A percentile compares a stretch with the other conserved stretches of the same genome.
Evolutionary conservation across 2,113 vertebrate genomes (phyloP).

Genomic region (Mesocricetus auratus): DNA sequence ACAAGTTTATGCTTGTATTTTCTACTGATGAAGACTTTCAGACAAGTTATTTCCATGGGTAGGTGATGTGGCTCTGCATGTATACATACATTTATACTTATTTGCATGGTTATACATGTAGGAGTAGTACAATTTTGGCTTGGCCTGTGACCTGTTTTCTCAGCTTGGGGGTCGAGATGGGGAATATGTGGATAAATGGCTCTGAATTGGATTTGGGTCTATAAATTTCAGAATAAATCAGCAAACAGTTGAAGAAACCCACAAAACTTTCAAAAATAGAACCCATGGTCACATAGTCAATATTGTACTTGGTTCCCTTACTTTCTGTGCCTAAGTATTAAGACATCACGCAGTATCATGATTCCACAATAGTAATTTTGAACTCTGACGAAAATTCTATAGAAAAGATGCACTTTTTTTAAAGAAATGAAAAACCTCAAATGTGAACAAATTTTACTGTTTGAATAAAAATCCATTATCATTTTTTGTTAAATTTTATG

Average conservation of each 20-base stretch:
- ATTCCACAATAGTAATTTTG: conserved; percentile 78
- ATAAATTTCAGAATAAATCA: conserved; percentile 59
- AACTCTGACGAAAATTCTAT: conserved; percentile 85
- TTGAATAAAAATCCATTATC: conserved; percentile 67
- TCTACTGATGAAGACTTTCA: conserved; percentile 93
- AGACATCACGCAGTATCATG: conserved; percentile 78
- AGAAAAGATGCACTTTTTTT: conserved; percentile 70
- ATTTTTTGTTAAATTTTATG: conserved; percentile 49
- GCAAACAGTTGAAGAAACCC: conserved; percentile 46
- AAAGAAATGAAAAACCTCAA: conserved; percentile 66
- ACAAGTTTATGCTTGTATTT: conserved; percentile 91
- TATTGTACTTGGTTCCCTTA: conserved; percentile 92
- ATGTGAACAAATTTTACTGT: conserved; percentile 44
- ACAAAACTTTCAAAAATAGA: conserved; percentile 74
- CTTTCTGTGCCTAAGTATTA: conserved; percentile 87
- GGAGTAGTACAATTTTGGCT: conserved; percentile 92
- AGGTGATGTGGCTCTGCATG: conserved; percentile 93
- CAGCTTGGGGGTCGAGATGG: conserved; percentile 24
- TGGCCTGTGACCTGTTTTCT: conserved; percentile 82
- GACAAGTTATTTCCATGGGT: conserved; percentile 91
- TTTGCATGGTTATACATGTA: conserved; percentile 91
- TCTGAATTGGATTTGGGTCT: conserved; percentile 65
- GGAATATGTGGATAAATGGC: conserved; percentile 3
- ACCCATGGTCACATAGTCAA: conserved; percentile 88
- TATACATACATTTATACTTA: conserved; percentile 82